Evolutionary conservation across 2,797 vertebrate species (phyloP), one percentile per base, ranked within the genome.

Genomic region (Bryconaethiops microstoma): DNA sequence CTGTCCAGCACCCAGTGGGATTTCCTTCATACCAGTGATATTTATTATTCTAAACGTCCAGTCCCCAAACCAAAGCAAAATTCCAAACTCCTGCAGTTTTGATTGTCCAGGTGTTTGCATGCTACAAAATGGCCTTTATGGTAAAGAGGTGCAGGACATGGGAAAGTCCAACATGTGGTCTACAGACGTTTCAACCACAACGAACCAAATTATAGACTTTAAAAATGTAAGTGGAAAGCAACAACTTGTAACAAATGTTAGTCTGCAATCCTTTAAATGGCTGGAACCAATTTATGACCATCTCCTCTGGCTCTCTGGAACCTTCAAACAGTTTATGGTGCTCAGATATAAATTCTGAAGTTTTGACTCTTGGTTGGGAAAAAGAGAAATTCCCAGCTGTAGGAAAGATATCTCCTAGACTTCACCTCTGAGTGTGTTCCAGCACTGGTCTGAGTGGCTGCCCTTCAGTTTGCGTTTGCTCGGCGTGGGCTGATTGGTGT

Each of bases 1-100:
- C 54, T 4, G 9, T 80, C 72, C 72, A 75, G 52, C 39, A 40
- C 55, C 0, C 80, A 77, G 74, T 35, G 21, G 59, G 67, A 23
- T 64, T 62, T 35, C 59, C 17, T 0, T 63, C 29, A 71, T 52
- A 16, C 17, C 42, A 55, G 4, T 77, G 7, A 71, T 71, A 76
- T 70, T 76, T 71, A 71, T 71, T 76, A 29, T 81, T 60, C 13
- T 40, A 7, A 65, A 54, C 1, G 17, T 55, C 17, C 12, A 40
- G 39, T 29, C 50, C 21, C 35, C 40, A 77, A 13, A 77, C 29
- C 50, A 40, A 67, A 42, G 50, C 7, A 19, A 19, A 48, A 39
- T 54, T 21, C 25, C 17, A 76, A 42, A 57, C 5, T 17, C 8
- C 4, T 50, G 57, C 8, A 29, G 42, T 52, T 76, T 14, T 17